Evolutionary conservation across 2,113 vertebrate species (phyloP).

Genomic region (Platanista minor): DNA sequence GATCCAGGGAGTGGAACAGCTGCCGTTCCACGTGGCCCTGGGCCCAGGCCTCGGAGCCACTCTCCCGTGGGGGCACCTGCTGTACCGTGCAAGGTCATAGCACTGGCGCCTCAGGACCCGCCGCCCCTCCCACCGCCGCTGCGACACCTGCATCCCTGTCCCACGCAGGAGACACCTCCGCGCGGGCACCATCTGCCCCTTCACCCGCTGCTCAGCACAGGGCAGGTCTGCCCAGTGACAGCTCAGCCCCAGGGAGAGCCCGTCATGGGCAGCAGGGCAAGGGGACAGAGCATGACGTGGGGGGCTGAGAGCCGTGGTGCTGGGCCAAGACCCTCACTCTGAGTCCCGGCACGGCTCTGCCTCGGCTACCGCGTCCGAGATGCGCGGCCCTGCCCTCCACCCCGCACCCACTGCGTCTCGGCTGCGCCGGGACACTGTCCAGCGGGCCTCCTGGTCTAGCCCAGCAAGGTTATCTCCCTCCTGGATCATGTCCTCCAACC

Average conservation of each 20-base stretch:
- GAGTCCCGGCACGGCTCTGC: not conserved
- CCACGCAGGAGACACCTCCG: not conserved
- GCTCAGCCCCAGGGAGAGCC: not conserved
- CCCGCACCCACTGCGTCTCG: not conserved
- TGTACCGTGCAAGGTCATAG: not conserved
- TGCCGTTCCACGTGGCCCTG: not conserved
- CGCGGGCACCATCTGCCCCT: no score
- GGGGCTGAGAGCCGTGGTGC: rapidly evolving
- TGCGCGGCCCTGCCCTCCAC: not conserved
- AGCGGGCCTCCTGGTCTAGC: not conserved
- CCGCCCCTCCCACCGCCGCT: not conserved
- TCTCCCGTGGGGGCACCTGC: not conserved
- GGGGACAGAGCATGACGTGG: not conserved
- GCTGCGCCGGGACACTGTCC: no score
- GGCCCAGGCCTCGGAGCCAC: not conserved
- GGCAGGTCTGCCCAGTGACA: not conserved
- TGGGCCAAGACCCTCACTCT: not conserved
- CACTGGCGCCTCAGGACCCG: not conserved
- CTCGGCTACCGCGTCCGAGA: not conserved
- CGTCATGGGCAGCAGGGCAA: rapidly evolving
- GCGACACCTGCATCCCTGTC: no score
- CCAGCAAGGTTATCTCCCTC: not conserved
- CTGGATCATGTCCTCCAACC: not conserved
- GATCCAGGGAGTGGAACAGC: not conserved
- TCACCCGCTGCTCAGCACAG: not conserved